phyloP scores from a whole-genome alignment of 2,888 invertebrate species.

The Drosophila stalkeri region DNA sequence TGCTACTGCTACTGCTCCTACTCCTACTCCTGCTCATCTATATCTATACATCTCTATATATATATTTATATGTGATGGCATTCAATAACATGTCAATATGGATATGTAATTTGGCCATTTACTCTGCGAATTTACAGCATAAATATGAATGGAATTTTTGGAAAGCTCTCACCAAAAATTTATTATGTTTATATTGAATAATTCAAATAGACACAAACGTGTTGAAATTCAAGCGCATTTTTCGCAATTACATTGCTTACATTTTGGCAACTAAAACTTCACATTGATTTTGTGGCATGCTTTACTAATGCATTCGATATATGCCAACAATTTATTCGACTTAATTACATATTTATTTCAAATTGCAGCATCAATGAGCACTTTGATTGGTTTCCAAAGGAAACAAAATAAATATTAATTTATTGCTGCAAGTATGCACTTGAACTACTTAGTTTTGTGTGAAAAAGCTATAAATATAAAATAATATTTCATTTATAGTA shows the following conservation, averaged over 20 bases:
- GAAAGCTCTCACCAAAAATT: conserved; percentile 16
- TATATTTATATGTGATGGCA: conserved; percentile 20
- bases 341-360: conserved; percentile 26
- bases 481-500: too few species aligned
- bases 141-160: conserved; percentile 52
- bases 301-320: conserved; percentile 11
- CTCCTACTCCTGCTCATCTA: background rate
- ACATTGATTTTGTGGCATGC: conserved; percentile 9
- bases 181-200: conserved; percentile 38
- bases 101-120: conserved; percentile 56
- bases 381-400: conserved; percentile 24
- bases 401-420: conserved; percentile 12
- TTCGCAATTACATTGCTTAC: conserved; percentile 10
- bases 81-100: conserved; percentile 67
- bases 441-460: background rate
- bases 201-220: conserved; percentile 39
- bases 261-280: conserved; percentile 6
- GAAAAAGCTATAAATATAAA: background rate
- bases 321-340: conserved; percentile 20
- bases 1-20: background rate
- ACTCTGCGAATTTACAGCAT: conserved; percentile 48
- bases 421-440: background rate
- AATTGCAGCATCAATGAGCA: conserved; percentile 22
- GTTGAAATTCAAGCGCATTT: conserved; percentile 28
- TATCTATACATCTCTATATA: conserved; percentile 2